Evolutionary conservation across 1,140 invertebrate species (phyloP), one percentile per base, ranked within the genome.

Genomic region (Drosophila micromelanica): DNA sequence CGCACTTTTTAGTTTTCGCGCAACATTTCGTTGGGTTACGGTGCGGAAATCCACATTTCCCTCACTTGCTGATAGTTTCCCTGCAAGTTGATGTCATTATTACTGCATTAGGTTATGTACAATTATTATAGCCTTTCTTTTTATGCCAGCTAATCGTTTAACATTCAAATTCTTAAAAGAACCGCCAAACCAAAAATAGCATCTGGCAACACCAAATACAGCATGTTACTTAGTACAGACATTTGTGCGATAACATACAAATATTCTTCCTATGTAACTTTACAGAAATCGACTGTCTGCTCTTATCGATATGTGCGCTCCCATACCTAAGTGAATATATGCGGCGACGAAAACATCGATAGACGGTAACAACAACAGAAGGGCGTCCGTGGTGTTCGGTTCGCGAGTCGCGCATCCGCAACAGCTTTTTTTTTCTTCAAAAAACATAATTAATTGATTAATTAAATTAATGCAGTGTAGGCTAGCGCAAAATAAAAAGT

Each of bases 331-430:
- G 8, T n/a, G 38, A 52, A 12, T 43, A 37, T 54, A n/a, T 43
- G 64, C 56, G 27, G 17, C 27, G 38, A 13, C 37, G 12, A 62
- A 52, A 52, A 46, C 40, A 69, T 69, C 65, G 65, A 69, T 69
- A 69, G 11, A 45, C 20, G 30, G 30, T 12, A 61, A 72, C 69
- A 67, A 72, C 61, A 72, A 72, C 69, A 65, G 61, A 72, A 65
- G 65, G 61, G 69, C 69, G 69, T 72, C 69, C 46, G 69, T 65
- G 38, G 69, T 65, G 62, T 72, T 72, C 69, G 69, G 69, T 72
- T 72, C 62, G 69, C 69, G 69, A 65, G 69, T 73, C 70, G 70
- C 70, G 55, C 70, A 73, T 73, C 55, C 38, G 63, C 48, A 54
- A 54, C 70, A 60, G 15, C 8, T 64, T 56, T 46, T 70, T 70